phyloP scores from a whole-genome alignment of 2,797 vertebrate genomes.

The Microtus californicus region DNA sequence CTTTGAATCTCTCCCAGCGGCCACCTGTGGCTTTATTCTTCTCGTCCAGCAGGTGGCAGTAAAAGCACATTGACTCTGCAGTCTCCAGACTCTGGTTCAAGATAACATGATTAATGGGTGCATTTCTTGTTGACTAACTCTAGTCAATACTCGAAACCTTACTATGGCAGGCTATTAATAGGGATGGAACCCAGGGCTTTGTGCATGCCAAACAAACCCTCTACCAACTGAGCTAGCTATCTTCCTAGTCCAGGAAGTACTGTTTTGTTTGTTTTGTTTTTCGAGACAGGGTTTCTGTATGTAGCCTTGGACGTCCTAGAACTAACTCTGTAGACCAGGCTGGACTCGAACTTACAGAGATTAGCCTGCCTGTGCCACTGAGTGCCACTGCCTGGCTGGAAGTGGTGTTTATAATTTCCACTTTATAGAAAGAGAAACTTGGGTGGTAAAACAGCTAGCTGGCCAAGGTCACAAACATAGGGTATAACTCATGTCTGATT shows the following conservation, averaged over 20 bases:
- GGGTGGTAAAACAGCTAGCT: neutral
- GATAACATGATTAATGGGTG: neutral
- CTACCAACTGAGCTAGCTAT: neutral
- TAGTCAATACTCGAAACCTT: neutral
- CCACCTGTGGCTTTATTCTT: neutral
- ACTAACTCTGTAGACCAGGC: neutral
- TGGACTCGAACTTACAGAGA: neutral
- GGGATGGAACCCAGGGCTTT: neutral
- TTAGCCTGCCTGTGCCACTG: neutral
- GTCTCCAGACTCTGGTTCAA: neutral
- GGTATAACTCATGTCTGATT: neutral
- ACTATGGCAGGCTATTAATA: neutral
- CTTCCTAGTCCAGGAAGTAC: neutral
- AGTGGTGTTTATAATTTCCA: neutral
- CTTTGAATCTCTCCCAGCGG: neutral
- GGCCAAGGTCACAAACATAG: neutral
- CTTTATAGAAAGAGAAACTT: neutral
- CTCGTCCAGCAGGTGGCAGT: constrained; percentile 72
- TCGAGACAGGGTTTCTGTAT: neutral
- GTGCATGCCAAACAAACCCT: neutral
- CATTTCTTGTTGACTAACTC: neutral
- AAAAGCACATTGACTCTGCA: neutral
- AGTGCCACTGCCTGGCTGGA: neutral
- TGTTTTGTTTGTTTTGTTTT: neutral
- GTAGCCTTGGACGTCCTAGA: neutral